Evolutionary conservation across 2,797 vertebrate genomes (phyloP), one percentile per base, ranked within the genome.

Genomic region (Prunella strophiata): DNA sequence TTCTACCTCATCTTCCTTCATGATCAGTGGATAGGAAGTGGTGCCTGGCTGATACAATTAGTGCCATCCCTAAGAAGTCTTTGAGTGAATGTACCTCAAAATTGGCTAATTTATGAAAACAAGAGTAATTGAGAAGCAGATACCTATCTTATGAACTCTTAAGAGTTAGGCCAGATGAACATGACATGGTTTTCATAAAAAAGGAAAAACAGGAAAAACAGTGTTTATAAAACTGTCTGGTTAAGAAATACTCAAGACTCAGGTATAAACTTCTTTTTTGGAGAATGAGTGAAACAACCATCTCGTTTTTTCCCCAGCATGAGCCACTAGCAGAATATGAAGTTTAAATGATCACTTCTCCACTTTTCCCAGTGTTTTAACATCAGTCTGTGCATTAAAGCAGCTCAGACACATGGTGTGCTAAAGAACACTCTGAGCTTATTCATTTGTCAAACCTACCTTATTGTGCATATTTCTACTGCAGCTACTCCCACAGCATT

Each of bases 381-480:
- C 52, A 88, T 84, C 58, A 78, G 30, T 7, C 51, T 85, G 68
- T 63, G 34, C 43, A 62, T 86, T 89, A 94, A 93, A 89, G 73
- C 48, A 89, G 27, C 66, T 86, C 73, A 70, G 67, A 89, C 43
- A 89, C 72, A 30, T 59, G 40, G 76, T 88, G 85, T 89, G 58
- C 36, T 89, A 59, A 89, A 77, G 92, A 88, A 55, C 70, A 40
- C 36, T 82, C 71, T 85, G 68, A 13, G 0, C 76, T 78, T 92
- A 89, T 93, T 94, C 73, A 85, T 93, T 90, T 63, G 80, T 93
- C 89, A 93, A 88, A 61, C 67, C 48, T 76, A 76, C 62, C 29
- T 34, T 85, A 85, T 79, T 91, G 77, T 79, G 85, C 38, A 23
- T 74, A 73, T 94, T 96, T 93, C 59, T 91, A 86, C 91, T 38